These are phyloP conservation scores for Macropodus opercularis DNA, from an alignment of 2,797 vertebrate species.

Conservation along the genomic window DNA sequence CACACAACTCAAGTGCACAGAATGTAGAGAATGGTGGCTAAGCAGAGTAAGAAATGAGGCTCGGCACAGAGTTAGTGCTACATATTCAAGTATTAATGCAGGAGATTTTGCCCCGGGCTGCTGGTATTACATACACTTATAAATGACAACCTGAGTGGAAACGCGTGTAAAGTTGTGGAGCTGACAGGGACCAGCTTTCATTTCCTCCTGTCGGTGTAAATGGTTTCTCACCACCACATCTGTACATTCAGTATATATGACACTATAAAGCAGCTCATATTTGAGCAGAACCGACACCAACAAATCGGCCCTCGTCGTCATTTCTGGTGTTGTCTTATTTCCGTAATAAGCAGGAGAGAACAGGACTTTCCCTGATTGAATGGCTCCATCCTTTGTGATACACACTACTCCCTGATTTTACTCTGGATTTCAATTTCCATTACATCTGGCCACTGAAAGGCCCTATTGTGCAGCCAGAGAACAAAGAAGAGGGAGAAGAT, in stretches of 20 bases:
- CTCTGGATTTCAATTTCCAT: conserved; percentile 65
- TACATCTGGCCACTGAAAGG: conserved; percentile 62
- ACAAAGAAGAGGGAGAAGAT: conserved; percentile 33
- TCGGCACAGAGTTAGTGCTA: no score
- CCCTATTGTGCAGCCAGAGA: conserved; percentile 40
- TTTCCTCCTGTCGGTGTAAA: no score
- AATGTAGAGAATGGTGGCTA: no score
- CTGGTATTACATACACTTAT: no score
- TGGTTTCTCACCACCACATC: background rate
- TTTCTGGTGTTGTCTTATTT: conserved; percentile 22
- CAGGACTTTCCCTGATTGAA: conserved; percentile 30
- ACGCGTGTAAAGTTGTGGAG: no score
- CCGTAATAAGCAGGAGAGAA: background rate
- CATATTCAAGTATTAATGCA: no score
- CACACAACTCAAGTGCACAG: no score
- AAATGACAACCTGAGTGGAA: no score
- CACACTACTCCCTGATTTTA: conserved; percentile 46
- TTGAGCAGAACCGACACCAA: background rate
- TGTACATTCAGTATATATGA: background rate
- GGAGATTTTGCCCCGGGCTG: no score
- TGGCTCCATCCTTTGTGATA: conserved; percentile 44
- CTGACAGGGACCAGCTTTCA: background rate
- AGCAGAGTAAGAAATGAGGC: no score
- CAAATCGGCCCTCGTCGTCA: no score
- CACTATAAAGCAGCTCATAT: background rate